Evolutionary conservation across 2,113 vertebrate genomes (phyloP).

Genomic region (Takifugu bimaculatus): DNA sequence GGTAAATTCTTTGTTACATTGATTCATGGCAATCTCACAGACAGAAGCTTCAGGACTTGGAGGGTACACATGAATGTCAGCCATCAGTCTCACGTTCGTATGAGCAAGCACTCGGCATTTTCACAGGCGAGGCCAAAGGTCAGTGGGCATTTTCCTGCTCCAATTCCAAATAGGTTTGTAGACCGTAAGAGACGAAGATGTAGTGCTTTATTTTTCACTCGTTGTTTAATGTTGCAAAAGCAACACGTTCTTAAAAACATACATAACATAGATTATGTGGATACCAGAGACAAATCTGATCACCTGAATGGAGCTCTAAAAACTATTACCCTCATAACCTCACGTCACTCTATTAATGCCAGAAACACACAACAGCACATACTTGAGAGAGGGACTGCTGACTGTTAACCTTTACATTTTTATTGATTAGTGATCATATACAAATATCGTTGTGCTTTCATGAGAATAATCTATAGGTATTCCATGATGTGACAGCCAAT

Average conservation of each 20-base stretch:
- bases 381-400: constrained; percentile 34
- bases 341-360: constrained; percentile 43
- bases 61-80: constrained; percentile 56
- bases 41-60: constrained; percentile 67
- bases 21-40: constrained; percentile 69
- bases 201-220: constrained; percentile 65
- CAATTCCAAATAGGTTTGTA: constrained; percentile 46
- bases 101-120: constrained; percentile 41
- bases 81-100: constrained; percentile 38
- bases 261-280: constrained; percentile 69
- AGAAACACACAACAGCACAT: constrained; percentile 42
- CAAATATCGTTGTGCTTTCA: constrained; percentile 43
- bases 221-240: constrained; percentile 56
- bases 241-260: constrained; percentile 67
- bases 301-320: constrained; percentile 41
- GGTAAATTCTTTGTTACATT: constrained; percentile 71
- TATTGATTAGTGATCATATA: constrained; percentile 32
- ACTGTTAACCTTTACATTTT: constrained; percentile 23
- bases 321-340: constrained; percentile 37
- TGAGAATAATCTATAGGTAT: background rate
- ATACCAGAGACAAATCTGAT: constrained; percentile 54
- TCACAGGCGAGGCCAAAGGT: constrained; percentile 23
- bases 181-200: constrained; percentile 55
- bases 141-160: constrained; percentile 48
- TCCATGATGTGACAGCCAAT: constrained; percentile 3